Percentiles rank a stretch among this genome's conserved stretches.
These are phyloP conservation scores for Euclidia mi DNA, from an alignment of 2,888 invertebrate species.

Conservation along the genomic window DNA sequence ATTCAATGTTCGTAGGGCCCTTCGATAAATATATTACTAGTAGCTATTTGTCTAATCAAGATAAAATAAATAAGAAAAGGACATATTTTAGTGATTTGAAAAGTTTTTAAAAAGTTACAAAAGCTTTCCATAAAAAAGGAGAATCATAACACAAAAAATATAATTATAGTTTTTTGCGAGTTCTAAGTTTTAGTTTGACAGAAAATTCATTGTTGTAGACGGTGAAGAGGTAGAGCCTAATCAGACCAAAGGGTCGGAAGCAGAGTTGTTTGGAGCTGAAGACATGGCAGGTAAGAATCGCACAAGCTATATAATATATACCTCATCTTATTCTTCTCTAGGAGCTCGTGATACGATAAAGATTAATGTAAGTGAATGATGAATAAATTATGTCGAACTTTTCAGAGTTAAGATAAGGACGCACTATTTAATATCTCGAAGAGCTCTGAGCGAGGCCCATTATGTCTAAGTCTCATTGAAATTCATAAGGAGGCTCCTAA, in stretches of 20 bases:
- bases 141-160: too few relatives aligned
- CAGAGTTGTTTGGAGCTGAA: conserved; percentile 59
- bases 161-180: too few relatives aligned
- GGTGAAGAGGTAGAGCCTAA: conserved; percentile 56
- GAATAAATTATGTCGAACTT: conserved; percentile 47
- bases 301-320: not conserved
- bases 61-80: too few relatives aligned
- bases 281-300: conserved; percentile 64
- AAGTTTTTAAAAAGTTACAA: too few relatives aligned
- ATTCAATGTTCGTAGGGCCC: too few relatives aligned
- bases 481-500: conserved; percentile 87
- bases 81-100: too few relatives aligned
- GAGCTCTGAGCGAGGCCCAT: conserved; percentile 69
- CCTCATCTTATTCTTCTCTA: not conserved
- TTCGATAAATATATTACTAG: too few relatives aligned
- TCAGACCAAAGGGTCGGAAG: conserved; percentile 56
- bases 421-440: conserved; percentile 67
- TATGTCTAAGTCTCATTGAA: conserved; percentile 84
- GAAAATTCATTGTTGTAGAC: conserved; percentile 53
- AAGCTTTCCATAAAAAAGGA: too few relatives aligned
- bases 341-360: conserved; percentile 24
- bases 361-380: conserved; percentile 35
- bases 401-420: conserved; percentile 52
- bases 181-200: too few relatives aligned
- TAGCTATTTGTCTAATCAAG: too few relatives aligned